Evolutionary conservation across 2,888 invertebrate genomes (phyloP), one percentile per base, ranked within the genome.

Genomic region (Scotopteryx bipunctaria): DNA sequence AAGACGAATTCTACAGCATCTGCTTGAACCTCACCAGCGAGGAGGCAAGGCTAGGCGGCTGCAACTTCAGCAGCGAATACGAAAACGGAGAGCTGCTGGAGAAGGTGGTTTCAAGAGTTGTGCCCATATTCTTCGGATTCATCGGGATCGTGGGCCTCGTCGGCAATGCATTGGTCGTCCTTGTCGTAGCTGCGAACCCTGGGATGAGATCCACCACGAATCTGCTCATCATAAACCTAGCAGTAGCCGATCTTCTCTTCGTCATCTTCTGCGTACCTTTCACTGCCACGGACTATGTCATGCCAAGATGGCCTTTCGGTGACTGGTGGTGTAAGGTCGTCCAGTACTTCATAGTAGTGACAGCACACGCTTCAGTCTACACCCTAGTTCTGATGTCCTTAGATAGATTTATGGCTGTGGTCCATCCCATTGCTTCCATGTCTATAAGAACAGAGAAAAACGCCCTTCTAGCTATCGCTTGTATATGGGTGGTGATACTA

Each of bases 161-260:
- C 43, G 98, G 98, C 53, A 98, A 98, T 81, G 94, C 95, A 0
- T 86, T 98, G 54, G 97, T 98, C 14, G 96, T 98, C 17, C 87
- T 97, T 44, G 97, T 98, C 6, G 97, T 98, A 0, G 93, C 95
- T 8, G 95, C 95, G 32, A 97, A 97, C 85, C 95, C 96, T 66
- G 95, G 96, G 72, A 98, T 98, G 98, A 92, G 97, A 67, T 97
- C 96, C 23, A 97, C 97, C 3, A 98, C 98, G 37, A 98, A 98
- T 81, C 92, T 97, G 32, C 92, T 98, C 17, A 98, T 98, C 66
- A 95, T 98, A 55, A 97, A 97, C 78, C 86, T 98, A 56, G 97
- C 98, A 2, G 92, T 97, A 16, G 97, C 98, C 25, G 98, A 98
- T 80, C 90, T 98, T 17, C 92, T 97, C 17, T 98, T 98, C 81